Conservation (phyloP, 37 sponge, comb jelly and placozoan species). For the Geodia barretti region DNA sequence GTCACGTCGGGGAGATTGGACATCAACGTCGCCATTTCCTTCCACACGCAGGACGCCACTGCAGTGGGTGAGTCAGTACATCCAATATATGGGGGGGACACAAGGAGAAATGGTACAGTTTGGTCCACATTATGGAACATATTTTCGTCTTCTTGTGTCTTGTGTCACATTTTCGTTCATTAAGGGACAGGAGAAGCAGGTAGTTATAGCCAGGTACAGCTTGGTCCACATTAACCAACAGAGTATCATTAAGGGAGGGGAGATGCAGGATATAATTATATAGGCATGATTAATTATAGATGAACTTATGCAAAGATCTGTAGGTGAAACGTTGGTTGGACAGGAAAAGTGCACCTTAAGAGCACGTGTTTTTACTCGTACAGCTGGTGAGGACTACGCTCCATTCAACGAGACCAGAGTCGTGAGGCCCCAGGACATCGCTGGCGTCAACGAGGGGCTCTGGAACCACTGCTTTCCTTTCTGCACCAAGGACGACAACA, state of each 20-base stretch:
- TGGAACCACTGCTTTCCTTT: neutral
- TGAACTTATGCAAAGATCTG: too few relatives aligned
- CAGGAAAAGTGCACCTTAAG: too few relatives aligned
- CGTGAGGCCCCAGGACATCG: neutral
- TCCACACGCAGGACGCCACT: neutral
- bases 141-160: neutral
- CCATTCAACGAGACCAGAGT: neutral
- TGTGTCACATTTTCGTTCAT: too few relatives aligned
- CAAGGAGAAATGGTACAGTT: neutral
- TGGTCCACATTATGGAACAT: too few relatives aligned
- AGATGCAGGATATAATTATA: neutral
- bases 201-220: neutral
- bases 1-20: too few relatives aligned
- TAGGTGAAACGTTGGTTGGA: too few relatives aligned
- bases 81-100: neutral
- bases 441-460: neutral
- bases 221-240: too few relatives aligned
- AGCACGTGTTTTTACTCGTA: neutral
- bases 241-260: too few relatives aligned
- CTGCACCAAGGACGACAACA: constrained; percentile 5
- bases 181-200: neutral
- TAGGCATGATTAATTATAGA: neutral
- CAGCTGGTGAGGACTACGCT: constrained; percentile 9
- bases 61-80: neutral
- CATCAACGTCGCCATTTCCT: neutral